Conservation (phyloP, 2,888 invertebrate species). For the Drosophila leonis region DNA sequence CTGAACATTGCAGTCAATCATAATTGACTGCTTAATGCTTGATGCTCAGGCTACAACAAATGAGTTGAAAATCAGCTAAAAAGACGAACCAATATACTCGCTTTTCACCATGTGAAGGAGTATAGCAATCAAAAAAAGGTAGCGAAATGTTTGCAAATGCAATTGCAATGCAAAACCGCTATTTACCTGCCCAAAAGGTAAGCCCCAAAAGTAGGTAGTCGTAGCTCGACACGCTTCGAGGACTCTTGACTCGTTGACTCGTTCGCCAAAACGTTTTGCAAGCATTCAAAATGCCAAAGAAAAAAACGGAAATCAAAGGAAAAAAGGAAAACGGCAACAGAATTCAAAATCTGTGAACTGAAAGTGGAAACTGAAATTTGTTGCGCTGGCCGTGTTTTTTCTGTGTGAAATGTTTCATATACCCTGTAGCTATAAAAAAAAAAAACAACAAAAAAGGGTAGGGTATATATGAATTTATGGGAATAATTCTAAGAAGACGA, state of each 20-base stretch:
- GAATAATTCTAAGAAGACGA: neutral
- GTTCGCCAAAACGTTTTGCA: constrained; percentile 32
- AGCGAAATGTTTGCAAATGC: constrained; percentile 42
- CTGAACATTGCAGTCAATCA: no score
- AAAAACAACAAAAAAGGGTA: no score
- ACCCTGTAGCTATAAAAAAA: neutral
- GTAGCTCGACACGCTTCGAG: constrained; percentile 67
- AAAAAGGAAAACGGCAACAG: constrained; percentile 28
- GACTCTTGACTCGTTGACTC: constrained; percentile 42
- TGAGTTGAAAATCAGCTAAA: no score
- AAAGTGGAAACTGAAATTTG: constrained; percentile 14
- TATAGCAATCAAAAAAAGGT: neutral
- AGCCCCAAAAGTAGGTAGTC: constrained; percentile 1
- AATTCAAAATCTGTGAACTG: constrained; percentile 14
- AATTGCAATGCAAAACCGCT: constrained; percentile 14
- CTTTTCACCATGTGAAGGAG: neutral
- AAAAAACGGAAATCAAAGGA: constrained; percentile 34
- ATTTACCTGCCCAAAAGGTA: constrained; percentile 21
- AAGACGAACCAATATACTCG: neutral
- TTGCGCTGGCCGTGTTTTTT: neutral
- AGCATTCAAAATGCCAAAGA: constrained; percentile 26
- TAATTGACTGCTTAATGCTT: neutral
- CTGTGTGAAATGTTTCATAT: neutral
- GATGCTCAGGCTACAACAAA: neutral
- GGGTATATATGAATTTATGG: neutral